Conservation (phyloP, 2,888 invertebrate genomes). For the Drosophila siamana region DNA sequence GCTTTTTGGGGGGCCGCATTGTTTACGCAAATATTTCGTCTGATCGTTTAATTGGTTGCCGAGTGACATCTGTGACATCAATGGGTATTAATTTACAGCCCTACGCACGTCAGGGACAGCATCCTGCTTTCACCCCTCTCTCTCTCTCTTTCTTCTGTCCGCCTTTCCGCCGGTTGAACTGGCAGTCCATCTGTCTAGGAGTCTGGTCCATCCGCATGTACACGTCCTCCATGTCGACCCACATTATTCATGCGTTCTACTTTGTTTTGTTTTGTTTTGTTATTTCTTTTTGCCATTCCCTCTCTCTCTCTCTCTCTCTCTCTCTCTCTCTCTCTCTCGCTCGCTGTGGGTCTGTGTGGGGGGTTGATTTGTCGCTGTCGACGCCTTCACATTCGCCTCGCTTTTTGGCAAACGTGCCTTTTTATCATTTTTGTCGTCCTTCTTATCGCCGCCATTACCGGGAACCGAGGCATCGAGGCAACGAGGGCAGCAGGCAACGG, state of each 20-base stretch:
- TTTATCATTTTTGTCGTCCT: conserved; percentile 75
- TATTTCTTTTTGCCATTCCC: background rate
- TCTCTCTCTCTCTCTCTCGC: conserved; percentile 34
- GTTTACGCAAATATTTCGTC: conserved; percentile 79
- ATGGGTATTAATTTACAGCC: conserved; percentile 78
- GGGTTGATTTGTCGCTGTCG: conserved; percentile 74
- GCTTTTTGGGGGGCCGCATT: conserved; percentile 41
- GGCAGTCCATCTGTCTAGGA: conserved; percentile 8
- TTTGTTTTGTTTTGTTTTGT: conserved; percentile 51
- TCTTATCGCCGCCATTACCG: conserved; percentile 72
- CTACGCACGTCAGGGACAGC: conserved; percentile 64
- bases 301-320: conserved; percentile 1
- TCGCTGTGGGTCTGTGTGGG: conserved; percentile 25
- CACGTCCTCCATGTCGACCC: conserved; percentile 54
- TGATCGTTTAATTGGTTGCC: conserved; percentile 81
- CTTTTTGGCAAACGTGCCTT: conserved; percentile 78
- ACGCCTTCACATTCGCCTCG: conserved; percentile 41
- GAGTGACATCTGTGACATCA: conserved; percentile 79
- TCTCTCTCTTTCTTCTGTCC: conserved; percentile 7
- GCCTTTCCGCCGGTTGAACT: conserved; percentile 4
- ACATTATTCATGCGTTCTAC: conserved; percentile 69
- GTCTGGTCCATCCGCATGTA: conserved; percentile 5
- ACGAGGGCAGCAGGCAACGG: background rate
- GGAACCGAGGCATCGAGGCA: conserved; percentile 6
- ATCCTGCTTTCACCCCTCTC: background rate